Evolutionary conservation across 2,113 vertebrate species (phyloP), one percentile per base, ranked within the genome.

Genomic region (Pterocles gutturalis): DNA sequence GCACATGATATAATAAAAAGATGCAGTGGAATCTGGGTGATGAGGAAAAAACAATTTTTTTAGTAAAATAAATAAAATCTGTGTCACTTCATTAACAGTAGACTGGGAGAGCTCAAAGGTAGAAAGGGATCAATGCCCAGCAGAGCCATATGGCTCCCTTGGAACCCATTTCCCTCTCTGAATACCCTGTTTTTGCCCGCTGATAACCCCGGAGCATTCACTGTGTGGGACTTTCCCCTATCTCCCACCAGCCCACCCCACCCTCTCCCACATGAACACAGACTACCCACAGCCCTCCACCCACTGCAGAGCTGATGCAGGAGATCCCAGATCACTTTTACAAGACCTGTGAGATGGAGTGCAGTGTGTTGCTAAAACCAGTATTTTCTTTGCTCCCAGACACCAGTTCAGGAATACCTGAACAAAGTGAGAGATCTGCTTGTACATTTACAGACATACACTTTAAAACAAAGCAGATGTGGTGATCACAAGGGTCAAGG

Each of bases 401-500:
- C 34, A 45, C 13, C 31, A 60, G 24, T 10, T 61, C 60, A 57
- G 75, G 62, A 45, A 14, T 7, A 31, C 26, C 72, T 45, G 38
- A 24, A 17, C 10, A 76, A 3, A 0, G 20, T 16, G 13, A 57
- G 11, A 18, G 31, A 18, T 58, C 58, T 89, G 14, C 22, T 26
- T 33, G 17, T 43, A 51, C 45, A 17, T 15, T 70, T 22, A 18
- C 13, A 48, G 5, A 45, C 6, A 29, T 10, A 11, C 10, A 21
- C 5, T 24, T 46, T 46, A 19, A 85, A 82, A 55, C 10, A 29
- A 26, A 48, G 18, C 20, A 45, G 16, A 3, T n/a, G 5, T 29
- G 11, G 17, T 1, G 0, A 7, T 80, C 21, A 33, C 1, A 0
- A 75, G 57, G 15, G 25, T 53, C 33, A 49, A 57, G 26, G 26